Conservation (phyloP, 2,888 invertebrate species). For the Carpatolechia fugitivella region DNA sequence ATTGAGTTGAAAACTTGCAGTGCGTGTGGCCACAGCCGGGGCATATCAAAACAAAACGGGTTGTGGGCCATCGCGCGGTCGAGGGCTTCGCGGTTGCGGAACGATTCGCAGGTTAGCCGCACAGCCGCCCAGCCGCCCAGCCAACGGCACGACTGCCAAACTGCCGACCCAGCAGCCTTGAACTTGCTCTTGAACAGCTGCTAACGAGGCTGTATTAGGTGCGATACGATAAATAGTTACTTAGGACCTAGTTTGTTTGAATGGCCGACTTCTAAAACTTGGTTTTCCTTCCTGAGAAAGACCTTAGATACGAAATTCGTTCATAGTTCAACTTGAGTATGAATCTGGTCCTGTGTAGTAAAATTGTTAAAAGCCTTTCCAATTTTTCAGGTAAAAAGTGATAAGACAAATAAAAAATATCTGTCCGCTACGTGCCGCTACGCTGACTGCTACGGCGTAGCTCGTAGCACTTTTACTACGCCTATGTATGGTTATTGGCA, state of each 20-base stretch:
- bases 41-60: conserved; percentile 54
- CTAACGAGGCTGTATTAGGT: not conserved
- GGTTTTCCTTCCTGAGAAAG: too few species aligned
- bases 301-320: too few species aligned
- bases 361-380: too few species aligned
- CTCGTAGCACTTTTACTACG: not conserved
- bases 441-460: conserved; percentile 1
- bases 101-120: conserved; percentile 62
- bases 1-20: conserved; percentile 39
- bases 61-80: conserved; percentile 52
- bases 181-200: not conserved
- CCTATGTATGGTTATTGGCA: too few species aligned
- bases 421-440: not conserved
- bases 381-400: too few species aligned
- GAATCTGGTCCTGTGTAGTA: too few species aligned
- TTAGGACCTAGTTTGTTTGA: too few species aligned
- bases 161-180: conserved; percentile 15
- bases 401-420: too few species aligned
- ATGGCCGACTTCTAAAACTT: too few species aligned
- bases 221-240: not conserved
- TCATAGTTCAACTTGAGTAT: too few species aligned
- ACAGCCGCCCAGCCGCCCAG: conserved; percentile 30
- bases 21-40: conserved; percentile 40
- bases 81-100: conserved; percentile 24
- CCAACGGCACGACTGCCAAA: too few species aligned